Conservation (phyloP, 2,888 invertebrate genomes). For the Branchellion lobata region DNA sequence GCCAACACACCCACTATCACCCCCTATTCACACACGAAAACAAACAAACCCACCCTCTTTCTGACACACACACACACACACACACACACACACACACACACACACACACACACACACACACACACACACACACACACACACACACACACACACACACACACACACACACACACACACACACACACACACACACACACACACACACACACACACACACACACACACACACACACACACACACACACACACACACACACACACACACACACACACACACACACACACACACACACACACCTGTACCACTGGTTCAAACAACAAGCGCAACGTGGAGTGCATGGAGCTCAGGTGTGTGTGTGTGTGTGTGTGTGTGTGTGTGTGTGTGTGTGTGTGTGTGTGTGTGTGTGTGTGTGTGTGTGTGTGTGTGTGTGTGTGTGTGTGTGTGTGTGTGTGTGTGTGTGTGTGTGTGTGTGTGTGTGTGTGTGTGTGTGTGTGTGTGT, state of each 20-base stretch:
- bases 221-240: conserved; percentile 23
- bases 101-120: conserved; percentile 23
- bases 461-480: conserved; percentile 30
- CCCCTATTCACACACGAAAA: background rate
- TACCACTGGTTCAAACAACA: conserved; percentile 61
- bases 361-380: conserved; percentile 29
- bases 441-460: conserved; percentile 33
- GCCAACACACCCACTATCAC: no score
- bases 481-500: conserved; percentile 14
- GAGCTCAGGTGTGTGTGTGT: conserved; percentile 56
- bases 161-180: conserved; percentile 23
- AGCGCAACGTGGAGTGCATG: conserved; percentile 58
- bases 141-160: conserved; percentile 23
- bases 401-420: background rate
- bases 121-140: conserved; percentile 23
- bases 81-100: conserved; percentile 25
- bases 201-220: conserved; percentile 23
- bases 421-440: conserved; percentile 13
- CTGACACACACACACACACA: conserved; percentile 4
- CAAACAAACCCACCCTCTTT: background rate
- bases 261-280: conserved; percentile 23
- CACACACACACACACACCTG: conserved; percentile 52
- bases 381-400: conserved; percentile 23
- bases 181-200: conserved; percentile 23
- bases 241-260: conserved; percentile 23